Evolutionary conservation across 2,113 vertebrate genomes (phyloP).

Genomic region (Pollimyrus isidori): DNA sequence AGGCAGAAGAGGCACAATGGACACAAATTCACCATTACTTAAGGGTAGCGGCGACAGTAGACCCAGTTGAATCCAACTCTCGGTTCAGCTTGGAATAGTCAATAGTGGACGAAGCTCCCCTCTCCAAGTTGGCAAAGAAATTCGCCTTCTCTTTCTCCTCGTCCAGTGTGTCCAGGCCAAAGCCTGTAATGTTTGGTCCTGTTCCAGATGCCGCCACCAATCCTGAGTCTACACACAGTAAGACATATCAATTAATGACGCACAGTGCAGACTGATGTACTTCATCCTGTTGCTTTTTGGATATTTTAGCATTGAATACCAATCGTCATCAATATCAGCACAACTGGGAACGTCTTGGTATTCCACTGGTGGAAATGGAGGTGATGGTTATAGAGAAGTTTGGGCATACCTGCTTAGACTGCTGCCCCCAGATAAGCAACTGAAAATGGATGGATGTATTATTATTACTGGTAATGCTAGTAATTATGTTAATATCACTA

Average conservation of each 20-base stretch:
- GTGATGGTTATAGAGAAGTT: too few species aligned
- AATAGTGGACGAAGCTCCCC: slow-evolving; percentile 63
- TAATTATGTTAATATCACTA: background rate
- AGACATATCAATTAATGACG: background rate
- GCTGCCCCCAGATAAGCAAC: too few species aligned
- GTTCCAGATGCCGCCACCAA: slow-evolving; percentile 51
- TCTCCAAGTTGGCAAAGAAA: slow-evolving; percentile 78
- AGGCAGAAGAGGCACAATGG: background rate
- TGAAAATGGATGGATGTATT: background rate
- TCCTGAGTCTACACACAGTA: slow-evolving; percentile 50
- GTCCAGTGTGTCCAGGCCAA: slow-evolving; percentile 76
- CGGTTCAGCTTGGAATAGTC: slow-evolving; percentile 78
- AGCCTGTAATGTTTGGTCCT: slow-evolving; percentile 32
- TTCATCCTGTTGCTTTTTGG: background rate
- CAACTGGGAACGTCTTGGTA: background rate
- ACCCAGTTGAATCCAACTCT: slow-evolving; percentile 58
- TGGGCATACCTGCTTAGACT: too few species aligned
- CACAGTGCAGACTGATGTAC: background rate
- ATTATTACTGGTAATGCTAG: background rate
- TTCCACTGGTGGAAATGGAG: too few species aligned
- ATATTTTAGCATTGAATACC: background rate
- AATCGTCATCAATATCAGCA: background rate
- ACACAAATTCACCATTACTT: background rate
- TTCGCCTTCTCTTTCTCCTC: slow-evolving; percentile 78
- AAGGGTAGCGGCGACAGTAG: slow-evolving; percentile 41